These are phyloP conservation scores for Drosophila formosana DNA, from an alignment of 2,888 invertebrate species.

Conservation along the genomic window DNA sequence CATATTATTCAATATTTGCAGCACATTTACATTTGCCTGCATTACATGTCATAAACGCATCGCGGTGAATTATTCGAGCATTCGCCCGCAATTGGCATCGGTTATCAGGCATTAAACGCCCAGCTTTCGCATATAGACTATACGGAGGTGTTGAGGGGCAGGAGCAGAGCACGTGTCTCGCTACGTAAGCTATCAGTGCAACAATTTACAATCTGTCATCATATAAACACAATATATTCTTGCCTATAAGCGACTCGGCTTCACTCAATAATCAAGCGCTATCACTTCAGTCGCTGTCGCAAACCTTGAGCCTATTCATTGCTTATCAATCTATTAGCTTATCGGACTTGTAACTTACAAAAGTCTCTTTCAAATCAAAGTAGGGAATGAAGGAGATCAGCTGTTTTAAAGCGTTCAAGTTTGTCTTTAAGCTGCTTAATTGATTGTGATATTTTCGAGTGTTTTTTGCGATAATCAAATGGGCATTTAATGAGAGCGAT, in stretches of 20 bases:
- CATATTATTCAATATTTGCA: slow-evolving; percentile 44
- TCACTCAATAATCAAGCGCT: slow-evolving; percentile 11
- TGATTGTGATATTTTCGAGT: slow-evolving; percentile 1
- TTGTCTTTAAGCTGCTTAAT: slow-evolving; percentile 8
- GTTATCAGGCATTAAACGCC: slow-evolving; percentile 23
- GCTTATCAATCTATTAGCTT: slow-evolving; percentile 8
- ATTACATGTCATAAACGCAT: neutral
- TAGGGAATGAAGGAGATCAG: neutral
- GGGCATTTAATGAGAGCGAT: neutral
- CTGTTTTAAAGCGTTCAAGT: slow-evolving; percentile 3
- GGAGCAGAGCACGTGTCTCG: slow-evolving; percentile 11
- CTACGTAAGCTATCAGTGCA: slow-evolving; percentile 18
- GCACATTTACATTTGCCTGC: neutral
- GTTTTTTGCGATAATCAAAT: slow-evolving; percentile 10
- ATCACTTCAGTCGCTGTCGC: slow-evolving; percentile 14
- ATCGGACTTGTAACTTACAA: slow-evolving; percentile 9
- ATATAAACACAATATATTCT: slow-evolving; percentile 12
- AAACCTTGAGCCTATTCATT: slow-evolving; percentile 11
- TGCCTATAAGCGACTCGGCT: neutral
- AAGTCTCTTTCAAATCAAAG: neutral
- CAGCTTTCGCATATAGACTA: slow-evolving; percentile 3
- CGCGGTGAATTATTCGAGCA: neutral
- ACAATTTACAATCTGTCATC: slow-evolving; percentile 22
- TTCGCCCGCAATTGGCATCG: slow-evolving; percentile 5
- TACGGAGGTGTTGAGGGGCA: slow-evolving; percentile 3